Conservation (phyloP, 2,113 vertebrate genomes). For the Astur gentilis region DNA sequence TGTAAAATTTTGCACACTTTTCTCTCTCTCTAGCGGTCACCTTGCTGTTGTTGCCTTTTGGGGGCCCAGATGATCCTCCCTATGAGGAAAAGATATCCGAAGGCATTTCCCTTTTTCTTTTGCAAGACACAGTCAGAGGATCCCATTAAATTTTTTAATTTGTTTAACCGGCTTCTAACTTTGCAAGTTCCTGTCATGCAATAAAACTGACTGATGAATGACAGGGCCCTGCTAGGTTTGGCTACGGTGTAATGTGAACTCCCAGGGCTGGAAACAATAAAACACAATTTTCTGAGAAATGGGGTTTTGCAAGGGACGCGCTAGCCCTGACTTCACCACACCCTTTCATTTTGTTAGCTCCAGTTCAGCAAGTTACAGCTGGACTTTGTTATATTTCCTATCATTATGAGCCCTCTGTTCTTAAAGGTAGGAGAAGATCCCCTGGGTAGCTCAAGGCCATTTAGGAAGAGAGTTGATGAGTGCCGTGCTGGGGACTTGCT, state of each 20-base stretch:
- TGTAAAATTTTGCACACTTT: not conserved
- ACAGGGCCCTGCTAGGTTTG: not conserved
- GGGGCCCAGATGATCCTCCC: not conserved
- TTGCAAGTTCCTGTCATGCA: not conserved
- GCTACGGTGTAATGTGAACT: constrained; percentile 13
- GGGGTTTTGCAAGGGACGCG: not conserved
- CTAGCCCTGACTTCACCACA: not conserved
- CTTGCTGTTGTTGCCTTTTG: not conserved
- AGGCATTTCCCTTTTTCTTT: not conserved
- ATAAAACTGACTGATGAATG: constrained; percentile 18
- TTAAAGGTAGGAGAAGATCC: not conserved
- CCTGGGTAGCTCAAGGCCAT: not conserved
- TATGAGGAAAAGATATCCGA: not conserved
- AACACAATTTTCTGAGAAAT: constrained; percentile 45
- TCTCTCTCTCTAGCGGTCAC: not conserved
- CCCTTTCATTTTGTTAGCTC: not conserved
- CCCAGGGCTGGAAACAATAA: constrained; percentile 58
- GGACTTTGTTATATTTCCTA: not conserved
- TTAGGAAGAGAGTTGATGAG: not conserved
- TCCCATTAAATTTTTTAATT: not conserved
- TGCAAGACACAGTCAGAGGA: not conserved
- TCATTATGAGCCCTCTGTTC: not conserved
- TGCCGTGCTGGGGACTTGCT: not conserved
- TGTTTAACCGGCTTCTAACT: constrained; percentile 32
- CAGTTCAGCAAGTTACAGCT: not conserved